Conservation (phyloP, 1,140 invertebrate genomes). For the Drosophila arawakana region DNA sequence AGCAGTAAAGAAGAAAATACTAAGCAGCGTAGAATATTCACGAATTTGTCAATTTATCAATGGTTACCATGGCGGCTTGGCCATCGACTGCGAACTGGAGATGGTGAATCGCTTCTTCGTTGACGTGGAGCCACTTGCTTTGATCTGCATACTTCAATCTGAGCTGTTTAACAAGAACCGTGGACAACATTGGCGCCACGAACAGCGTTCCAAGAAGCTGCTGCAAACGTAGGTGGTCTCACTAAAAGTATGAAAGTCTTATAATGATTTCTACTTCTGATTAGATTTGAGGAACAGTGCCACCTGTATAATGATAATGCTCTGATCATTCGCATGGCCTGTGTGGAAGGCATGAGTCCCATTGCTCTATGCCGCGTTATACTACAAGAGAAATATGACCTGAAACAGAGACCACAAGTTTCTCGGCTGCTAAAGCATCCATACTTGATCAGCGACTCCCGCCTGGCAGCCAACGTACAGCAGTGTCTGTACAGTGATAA, state of each 20-base stretch:
- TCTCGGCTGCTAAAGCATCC: slow-evolving; percentile 88
- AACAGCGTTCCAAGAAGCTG: slow-evolving; percentile 65
- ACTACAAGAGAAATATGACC: slow-evolving; percentile 86
- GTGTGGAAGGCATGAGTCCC: slow-evolving; percentile 86
- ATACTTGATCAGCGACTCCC: slow-evolving; percentile 87
- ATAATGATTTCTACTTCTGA: not conserved
- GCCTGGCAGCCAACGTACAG: slow-evolving; percentile 88
- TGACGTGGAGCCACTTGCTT: slow-evolving; percentile 84
- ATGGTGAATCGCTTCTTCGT: slow-evolving; percentile 76
- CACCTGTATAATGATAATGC: slow-evolving; percentile 75
- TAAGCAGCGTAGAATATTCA: slow-evolving; percentile 51
- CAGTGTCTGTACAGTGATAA: slow-evolving; percentile 88
- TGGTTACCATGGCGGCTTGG: slow-evolving; percentile 62
- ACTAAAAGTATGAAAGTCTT: not conserved
- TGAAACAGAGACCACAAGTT: slow-evolving; percentile 83
- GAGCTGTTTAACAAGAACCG: slow-evolving; percentile 75
- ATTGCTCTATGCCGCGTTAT: slow-evolving; percentile 88
- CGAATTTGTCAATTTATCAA: slow-evolving; percentile 70
- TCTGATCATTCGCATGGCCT: slow-evolving; percentile 87
- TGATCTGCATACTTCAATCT: slow-evolving; percentile 86
- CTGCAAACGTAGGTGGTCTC: slow-evolving; percentile 55
- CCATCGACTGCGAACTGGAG: slow-evolving; percentile 83
- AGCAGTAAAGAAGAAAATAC: slow-evolving; percentile 47
- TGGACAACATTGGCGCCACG: slow-evolving; percentile 84
- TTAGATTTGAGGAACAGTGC: slow-evolving; percentile 72